Base-by-base conservation (phyloP, 1,140 invertebrate genomes). In the Nasonia vitripennis region DNA sequence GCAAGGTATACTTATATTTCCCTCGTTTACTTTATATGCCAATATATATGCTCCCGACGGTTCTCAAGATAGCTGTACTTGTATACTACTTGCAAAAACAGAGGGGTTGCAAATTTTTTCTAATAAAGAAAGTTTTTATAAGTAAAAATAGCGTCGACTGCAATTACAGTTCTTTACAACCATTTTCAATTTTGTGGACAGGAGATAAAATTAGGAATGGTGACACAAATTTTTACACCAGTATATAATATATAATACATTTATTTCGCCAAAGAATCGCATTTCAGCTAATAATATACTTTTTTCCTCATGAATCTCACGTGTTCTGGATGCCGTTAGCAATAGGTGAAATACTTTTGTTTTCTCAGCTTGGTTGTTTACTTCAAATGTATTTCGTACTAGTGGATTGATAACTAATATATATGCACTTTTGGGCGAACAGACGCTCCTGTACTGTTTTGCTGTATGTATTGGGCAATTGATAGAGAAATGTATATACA, bases 251-350 rank as follows among this genome's bases (percentile, higher is more conserved):
- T 81, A 83, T 86, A 82, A 83, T 74, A 74, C 81, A 78, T 86
- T 86, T 86, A 84, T 86, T 83, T 86, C 62, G 81, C 51, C 68
- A 83, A 86, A 86, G 48, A 80, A 80, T 80, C 48, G 77, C 70
- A 83, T 80, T 83, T n/a, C 48, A 79, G 81, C 77, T 82, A 79
- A 41, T 80, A 80, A 78, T 79, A 79, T 81, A 86, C 20, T 70
- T 78, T 81, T 85, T 85, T 77, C 51, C n/a, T 81, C 70, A 48
- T 34, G 70, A 74, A 80, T 82, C 31, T 70, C 79, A 71, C 77
- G 41, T 81, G 20, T 78, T 78, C 62, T 45, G 74, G 70, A 78
- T 82, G 73, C 67, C 9, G 23, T 78, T 82, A 82, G 55, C 55
- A 85, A 41, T 81, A 81, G 73, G 27, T 75, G 85, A 86, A 82